Percentiles rank a stretch among this genome's conserved stretches.
phyloP scores from a whole-genome alignment of 1,140 invertebrate species.

The Camponotus floridanus region DNA sequence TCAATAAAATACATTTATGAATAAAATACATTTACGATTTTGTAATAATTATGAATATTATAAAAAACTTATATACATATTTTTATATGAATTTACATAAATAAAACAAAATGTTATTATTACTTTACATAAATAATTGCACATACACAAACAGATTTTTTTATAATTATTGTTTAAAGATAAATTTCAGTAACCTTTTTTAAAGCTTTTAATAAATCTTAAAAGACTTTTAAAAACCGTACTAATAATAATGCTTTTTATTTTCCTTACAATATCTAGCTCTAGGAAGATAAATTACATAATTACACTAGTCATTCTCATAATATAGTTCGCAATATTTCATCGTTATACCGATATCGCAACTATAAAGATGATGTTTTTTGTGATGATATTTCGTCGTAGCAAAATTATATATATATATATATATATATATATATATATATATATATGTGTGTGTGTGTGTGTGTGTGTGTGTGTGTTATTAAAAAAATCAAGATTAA shows the following conservation, averaged over 20 bases:
- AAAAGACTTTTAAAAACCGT: background rate
- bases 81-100: background rate
- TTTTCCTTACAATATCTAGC: background rate
- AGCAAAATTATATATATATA: slow-evolving; percentile 13
- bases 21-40: background rate
- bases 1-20: background rate
- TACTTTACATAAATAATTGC: background rate
- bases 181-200: too few relatives aligned
- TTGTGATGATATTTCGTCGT: slow-evolving; percentile 53
- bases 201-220: background rate
- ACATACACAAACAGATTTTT: background rate
- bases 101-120: too few relatives aligned
- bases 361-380: slow-evolving; percentile 25
- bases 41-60: background rate
- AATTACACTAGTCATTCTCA: slow-evolving; percentile 56
- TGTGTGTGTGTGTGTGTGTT: too few relatives aligned
- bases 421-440: too few relatives aligned
- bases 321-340: slow-evolving; percentile 56
- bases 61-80: background rate
- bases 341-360: slow-evolving; percentile 52
- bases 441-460: too few relatives aligned
- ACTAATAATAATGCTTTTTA: background rate
- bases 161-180: background rate
- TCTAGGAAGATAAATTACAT: slow-evolving; percentile 56
- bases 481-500: too few relatives aligned